These are phyloP conservation scores for Phragmatobia fuliginosa DNA, from an alignment of 2,888 invertebrate genomes.

Conservation along the genomic window DNA sequence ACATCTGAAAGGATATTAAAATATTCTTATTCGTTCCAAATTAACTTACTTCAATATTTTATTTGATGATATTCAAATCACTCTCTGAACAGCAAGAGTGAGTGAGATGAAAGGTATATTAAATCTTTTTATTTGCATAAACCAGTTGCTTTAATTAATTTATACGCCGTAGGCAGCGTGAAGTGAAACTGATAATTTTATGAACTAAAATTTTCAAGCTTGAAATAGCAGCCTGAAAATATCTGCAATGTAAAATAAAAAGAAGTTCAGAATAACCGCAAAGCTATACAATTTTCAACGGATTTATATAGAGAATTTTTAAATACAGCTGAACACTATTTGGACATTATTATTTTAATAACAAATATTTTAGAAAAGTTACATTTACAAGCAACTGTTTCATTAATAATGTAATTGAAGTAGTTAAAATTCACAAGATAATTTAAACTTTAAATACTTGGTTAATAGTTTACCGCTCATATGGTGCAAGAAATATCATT, in stretches of 20 bases:
- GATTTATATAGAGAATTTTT: background rate
- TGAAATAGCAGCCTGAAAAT: background rate
- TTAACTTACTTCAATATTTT: background rate
- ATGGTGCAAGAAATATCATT: background rate
- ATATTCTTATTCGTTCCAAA: background rate
- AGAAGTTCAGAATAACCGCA: background rate
- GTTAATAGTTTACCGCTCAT: background rate
- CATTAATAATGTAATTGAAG: too few species aligned
- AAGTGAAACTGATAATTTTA: slow-evolving; percentile 6
- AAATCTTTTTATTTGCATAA: slow-evolving; percentile 23
- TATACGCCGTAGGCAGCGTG: background rate
- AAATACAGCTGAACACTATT: background rate
- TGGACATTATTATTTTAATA: background rate
- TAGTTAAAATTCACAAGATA: too few species aligned
- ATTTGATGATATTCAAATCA: slow-evolving; percentile 15
- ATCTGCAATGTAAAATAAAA: background rate
- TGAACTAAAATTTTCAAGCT: background rate
- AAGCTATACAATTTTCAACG: background rate
- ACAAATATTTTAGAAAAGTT: too few species aligned
- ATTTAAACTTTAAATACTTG: too few species aligned
- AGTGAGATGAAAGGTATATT: slow-evolving; percentile 12
- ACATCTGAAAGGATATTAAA: background rate
- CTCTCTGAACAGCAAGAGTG: background rate
- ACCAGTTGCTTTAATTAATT: slow-evolving; percentile 18
- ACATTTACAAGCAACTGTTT: too few species aligned